Evolutionary conservation across 1,140 invertebrate genomes (phyloP).

Genomic region (Pteromalus puparum): DNA sequence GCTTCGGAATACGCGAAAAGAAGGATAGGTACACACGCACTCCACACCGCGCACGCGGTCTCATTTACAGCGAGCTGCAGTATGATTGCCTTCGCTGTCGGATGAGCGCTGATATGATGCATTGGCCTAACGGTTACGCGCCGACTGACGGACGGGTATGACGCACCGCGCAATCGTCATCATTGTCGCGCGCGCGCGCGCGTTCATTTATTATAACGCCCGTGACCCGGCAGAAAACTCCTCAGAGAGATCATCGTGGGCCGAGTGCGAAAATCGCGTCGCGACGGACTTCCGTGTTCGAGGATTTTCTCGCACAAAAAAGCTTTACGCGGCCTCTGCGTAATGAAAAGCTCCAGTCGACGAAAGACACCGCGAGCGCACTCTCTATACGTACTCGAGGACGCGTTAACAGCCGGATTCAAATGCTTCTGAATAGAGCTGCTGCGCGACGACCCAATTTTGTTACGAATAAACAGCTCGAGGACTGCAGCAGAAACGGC

Average conservation of each 20-base stretch:
- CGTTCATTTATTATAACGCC: conserved; percentile 47
- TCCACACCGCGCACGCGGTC: neutral
- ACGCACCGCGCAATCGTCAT: conserved; percentile 58
- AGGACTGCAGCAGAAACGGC: conserved; percentile 16
- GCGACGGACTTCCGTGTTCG: neutral
- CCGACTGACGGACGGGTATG: conserved; percentile 48
- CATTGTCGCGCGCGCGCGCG: conserved; percentile 50
- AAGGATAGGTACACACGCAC: neutral
- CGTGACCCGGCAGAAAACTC: neutral
- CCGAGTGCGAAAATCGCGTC: neutral
- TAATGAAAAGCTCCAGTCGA: neutral
- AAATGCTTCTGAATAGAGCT: conserved; percentile 7
- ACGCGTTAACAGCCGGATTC: conserved; percentile 31
- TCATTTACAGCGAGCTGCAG: neutral
- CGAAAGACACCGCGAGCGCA: neutral
- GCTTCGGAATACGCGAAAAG: conserved; percentile 29
- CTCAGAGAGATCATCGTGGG: neutral
- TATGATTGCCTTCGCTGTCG: conserved; percentile 3
- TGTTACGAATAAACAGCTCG: conserved; percentile 49
- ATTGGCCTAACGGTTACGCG: conserved; percentile 59
- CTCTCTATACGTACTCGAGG: neutral
- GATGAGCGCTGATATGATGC: conserved; percentile 48
- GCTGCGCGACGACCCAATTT: conserved; percentile 27
- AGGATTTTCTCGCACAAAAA: neutral
- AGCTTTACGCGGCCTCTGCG: neutral